Percentiles rank a stretch among this genome's conserved stretches.
Evolutionary conservation across 2,888 invertebrate species (phyloP).

Genomic region (Ophion costatus): DNA sequence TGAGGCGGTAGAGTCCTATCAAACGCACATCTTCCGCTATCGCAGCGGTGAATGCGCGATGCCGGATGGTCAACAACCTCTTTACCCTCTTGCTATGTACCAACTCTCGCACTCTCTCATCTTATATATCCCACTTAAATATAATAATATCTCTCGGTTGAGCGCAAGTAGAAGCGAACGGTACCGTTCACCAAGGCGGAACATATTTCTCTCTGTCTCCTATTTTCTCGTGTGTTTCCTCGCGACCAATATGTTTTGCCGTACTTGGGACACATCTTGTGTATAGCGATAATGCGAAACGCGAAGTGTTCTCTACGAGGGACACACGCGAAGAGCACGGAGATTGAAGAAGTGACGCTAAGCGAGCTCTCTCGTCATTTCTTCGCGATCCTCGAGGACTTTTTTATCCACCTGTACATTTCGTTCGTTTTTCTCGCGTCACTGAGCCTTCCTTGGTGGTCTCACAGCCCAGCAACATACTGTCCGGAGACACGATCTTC

Average conservation of each 20-base stretch:
- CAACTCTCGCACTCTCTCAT: conserved; percentile 46
- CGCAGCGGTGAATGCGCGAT: conserved; percentile 66
- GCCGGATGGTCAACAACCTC: conserved; percentile 78
- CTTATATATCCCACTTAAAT: conserved; percentile 70
- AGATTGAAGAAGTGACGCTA: conserved; percentile 51
- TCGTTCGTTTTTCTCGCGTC: conserved; percentile 25
- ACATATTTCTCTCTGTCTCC: conserved; percentile 46
- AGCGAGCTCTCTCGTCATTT: conserved; percentile 51
- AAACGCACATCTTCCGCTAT: conserved; percentile 76
- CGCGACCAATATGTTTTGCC: conserved; percentile 59
- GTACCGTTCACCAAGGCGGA: conserved; percentile 68
- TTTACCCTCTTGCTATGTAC: conserved; percentile 72
- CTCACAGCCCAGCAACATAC: conserved; percentile 14
- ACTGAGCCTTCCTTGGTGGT: conserved; percentile 50
- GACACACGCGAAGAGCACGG: conserved; percentile 39
- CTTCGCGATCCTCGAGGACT: conserved; percentile 54
- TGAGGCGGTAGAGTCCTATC: conserved; percentile 71
- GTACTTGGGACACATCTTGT: conserved; percentile 53
- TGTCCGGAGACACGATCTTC: background rate
- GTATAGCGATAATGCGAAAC: conserved; percentile 47
- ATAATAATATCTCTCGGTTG: conserved; percentile 69
- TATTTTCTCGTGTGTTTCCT: conserved; percentile 41
- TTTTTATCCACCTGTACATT: conserved; percentile 26
- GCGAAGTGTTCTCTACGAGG: conserved; percentile 50
- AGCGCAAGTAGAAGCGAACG: conserved; percentile 61